A percentile compares a stretch with the other conserved stretches of the same genome.
These are phyloP conservation scores for Anoplolepis gracilipes DNA, from an alignment of 1,140 invertebrate species.

Conservation along the genomic window DNA sequence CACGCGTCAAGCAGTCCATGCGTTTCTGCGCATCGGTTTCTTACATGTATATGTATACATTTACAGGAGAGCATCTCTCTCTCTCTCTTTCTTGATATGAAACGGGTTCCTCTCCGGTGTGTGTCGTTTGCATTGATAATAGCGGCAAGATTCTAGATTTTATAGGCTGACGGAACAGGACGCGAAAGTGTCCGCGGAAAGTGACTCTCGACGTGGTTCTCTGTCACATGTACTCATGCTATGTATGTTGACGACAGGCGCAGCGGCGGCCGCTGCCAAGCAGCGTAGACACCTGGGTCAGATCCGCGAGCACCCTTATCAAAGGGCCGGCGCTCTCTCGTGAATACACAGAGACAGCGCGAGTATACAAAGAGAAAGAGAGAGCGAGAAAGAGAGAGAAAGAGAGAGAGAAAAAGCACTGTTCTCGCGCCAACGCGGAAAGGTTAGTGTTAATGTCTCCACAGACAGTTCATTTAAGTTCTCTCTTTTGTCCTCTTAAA, in stretches of 20 bases:
- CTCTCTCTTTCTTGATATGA: neutral
- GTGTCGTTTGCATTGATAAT: slow-evolving; percentile 64
- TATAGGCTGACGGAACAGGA: no score
- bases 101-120: slow-evolving; percentile 14
- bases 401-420: slow-evolving; percentile 64
- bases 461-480: slow-evolving; percentile 78
- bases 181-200: neutral
- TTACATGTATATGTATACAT: no score
- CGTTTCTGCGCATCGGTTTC: no score
- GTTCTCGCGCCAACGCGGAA: slow-evolving; percentile 79
- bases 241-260: slow-evolving; percentile 86
- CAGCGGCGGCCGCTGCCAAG: slow-evolving; percentile 91
- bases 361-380: slow-evolving; percentile 45
- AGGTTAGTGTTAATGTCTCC: slow-evolving; percentile 85
- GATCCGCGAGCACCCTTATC: slow-evolving; percentile 96
- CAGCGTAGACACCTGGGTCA: slow-evolving; percentile 92
- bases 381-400: slow-evolving; percentile 13
- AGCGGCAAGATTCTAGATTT: slow-evolving; percentile 63
- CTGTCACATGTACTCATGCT: slow-evolving; percentile 72
- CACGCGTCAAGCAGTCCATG: no score
- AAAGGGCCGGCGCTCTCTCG: slow-evolving; percentile 94
- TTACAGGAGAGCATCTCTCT: no score
- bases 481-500: slow-evolving; percentile 69
- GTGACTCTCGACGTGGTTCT: neutral
- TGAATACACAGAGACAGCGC: slow-evolving; percentile 84